Base-by-base conservation (phyloP, 2,888 invertebrate species). In the Amphiduros pacificus region DNA sequence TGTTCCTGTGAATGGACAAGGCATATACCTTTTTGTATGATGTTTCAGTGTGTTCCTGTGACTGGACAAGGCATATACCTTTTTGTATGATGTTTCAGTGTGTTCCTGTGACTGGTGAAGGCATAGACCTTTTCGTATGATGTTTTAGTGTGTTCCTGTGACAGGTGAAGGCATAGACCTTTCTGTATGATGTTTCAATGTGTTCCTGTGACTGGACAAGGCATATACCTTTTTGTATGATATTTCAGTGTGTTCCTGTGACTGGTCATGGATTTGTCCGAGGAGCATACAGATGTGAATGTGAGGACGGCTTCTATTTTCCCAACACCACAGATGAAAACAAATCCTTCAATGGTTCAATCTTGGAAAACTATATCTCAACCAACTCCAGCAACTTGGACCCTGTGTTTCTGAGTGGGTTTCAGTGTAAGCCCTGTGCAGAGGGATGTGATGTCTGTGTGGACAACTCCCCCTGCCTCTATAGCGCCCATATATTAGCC, bases 401-500 rank as follows among this genome's bases (percentile, higher is more conserved):
- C 22, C 51, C 61, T 28, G 64, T 60, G 24, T 63, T 57, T n/a
- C 50, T 32, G 3, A 51, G 62, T 20, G 36, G 55, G 61, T 78
- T 71, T 61, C 68, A 66, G 53, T 79, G 79, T 60, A 28, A 68
- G 29, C 61, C 53, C 28, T 80, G 80, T 68, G 69, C 74, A 11
- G 69, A 68, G 20, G 78, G 77, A 9, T 80, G 80, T 69, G 75
- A 73, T 52, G 73, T 69, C 14, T 80, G 80, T 61, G 69, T 70
- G 1, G 77, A 78, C 58, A 65, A 63, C 28, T 73, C 76, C 0
- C 77, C 79, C 0, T 80, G 80, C 63, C 65, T 80, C 31, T 73
- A 69, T 61, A 58, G 71, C 27, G 60, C 65, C 51, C 70, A 65
- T 32, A 52, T 66, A 9, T 55, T 63, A 2, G 40, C 75, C 14